Evolutionary conservation across 2,888 invertebrate species (phyloP).

Genomic region (Lasioglossum morio): DNA sequence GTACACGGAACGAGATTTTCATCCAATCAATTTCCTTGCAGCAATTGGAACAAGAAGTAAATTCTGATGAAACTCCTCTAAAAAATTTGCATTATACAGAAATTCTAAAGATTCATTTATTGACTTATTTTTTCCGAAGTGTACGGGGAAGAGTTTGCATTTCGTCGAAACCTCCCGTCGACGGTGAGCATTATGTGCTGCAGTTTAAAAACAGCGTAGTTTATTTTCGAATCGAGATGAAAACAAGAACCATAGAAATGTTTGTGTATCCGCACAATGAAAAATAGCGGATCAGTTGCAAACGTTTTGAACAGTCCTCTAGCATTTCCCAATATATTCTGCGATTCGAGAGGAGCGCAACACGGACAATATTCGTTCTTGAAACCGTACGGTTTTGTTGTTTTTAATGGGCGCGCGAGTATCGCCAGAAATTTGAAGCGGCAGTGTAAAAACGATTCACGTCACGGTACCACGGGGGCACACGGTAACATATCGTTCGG

Average conservation of each 20-base stretch:
- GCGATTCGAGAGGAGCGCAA: background rate
- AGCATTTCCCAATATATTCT: background rate
- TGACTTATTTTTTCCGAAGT: no score
- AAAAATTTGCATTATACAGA: no score
- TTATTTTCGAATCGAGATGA: background rate
- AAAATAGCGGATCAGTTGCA: background rate
- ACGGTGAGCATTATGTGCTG: background rate
- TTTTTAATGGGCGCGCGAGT: background rate
- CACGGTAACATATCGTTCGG: constrained; percentile 20
- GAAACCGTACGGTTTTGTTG: background rate
- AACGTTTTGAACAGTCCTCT: background rate
- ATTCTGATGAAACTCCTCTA: no score
- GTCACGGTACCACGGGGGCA: background rate
- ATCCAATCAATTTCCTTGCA: no score
- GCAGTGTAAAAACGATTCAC: background rate
- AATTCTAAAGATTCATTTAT: no score
- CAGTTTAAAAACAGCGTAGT: background rate
- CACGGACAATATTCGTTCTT: background rate
- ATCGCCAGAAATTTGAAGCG: background rate
- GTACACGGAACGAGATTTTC: background rate
- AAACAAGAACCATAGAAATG: background rate
- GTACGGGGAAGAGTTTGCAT: background rate
- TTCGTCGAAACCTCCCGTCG: background rate
- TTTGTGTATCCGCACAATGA: background rate
- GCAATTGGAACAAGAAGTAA: background rate